Evolutionary conservation across 2,888 invertebrate species (phyloP).

Genomic region (Caenorhabditis sinica): DNA sequence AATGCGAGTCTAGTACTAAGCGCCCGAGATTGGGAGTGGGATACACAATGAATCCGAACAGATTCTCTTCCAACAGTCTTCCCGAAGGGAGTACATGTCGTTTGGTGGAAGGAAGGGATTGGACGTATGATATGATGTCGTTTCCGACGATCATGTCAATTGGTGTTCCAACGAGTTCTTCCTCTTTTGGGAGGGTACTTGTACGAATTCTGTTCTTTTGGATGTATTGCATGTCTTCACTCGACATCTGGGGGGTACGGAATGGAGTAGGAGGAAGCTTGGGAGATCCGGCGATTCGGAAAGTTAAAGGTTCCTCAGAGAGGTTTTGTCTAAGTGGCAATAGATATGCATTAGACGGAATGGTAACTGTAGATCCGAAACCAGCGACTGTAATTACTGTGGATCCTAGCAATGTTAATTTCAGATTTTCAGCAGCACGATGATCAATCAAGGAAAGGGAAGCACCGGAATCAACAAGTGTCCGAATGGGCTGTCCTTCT

Average conservation of each 20-base stretch:
- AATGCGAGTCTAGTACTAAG: not conserved
- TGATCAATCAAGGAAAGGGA: not conserved
- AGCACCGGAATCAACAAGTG: slow-evolving; percentile 3
- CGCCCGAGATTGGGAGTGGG: slow-evolving; percentile 3
- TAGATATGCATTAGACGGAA: not conserved
- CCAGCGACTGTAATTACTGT: not conserved
- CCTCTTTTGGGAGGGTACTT: not conserved
- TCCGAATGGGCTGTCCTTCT: not conserved
- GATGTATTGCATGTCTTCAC: not conserved
- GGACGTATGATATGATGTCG: no score
- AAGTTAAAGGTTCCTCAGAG: not conserved
- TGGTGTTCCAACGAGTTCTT: not conserved
- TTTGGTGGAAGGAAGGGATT: no score
- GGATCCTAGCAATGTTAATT: not conserved
- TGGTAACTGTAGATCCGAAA: slow-evolving; percentile 4
- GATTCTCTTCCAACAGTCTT: not conserved
- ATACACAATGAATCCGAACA: not conserved
- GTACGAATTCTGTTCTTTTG: not conserved
- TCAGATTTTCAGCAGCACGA: not conserved
- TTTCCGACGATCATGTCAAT: not conserved
- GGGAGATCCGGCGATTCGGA: not conserved
- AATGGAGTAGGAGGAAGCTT: not conserved
- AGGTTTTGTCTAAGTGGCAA: not conserved
- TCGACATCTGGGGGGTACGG: not conserved
- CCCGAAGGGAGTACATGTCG: not conserved